Percentiles rank a stretch among this genome's conserved stretches.
phyloP scores from a whole-genome alignment of 2,113 vertebrate genomes.

The Crotalus helleri region DNA sequence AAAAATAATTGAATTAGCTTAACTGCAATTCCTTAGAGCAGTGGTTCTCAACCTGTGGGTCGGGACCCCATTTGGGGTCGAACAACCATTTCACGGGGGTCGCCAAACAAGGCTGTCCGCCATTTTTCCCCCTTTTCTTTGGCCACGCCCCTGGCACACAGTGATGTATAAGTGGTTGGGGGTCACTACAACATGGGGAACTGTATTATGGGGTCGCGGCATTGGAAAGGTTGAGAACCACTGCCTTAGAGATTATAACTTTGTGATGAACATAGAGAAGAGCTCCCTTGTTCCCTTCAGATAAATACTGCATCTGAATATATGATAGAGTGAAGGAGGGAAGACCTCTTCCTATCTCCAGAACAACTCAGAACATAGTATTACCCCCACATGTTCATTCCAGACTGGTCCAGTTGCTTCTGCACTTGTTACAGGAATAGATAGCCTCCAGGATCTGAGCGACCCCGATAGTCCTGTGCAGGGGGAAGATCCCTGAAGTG shows the following conservation, averaged over 20 bases:
- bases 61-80: too few species aligned
- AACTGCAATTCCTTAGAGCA: not conserved
- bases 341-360: not conserved
- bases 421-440: not conserved
- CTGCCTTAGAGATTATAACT: not conserved
- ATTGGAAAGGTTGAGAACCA: too few species aligned
- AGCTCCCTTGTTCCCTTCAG: not conserved
- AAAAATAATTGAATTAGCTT: not conserved
- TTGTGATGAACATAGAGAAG: not conserved
- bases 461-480: not conserved
- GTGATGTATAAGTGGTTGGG: too few species aligned
- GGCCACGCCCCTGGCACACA: too few species aligned
- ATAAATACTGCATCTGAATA: not conserved
- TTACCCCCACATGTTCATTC: not conserved
- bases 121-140: too few species aligned
- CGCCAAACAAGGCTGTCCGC: too few species aligned
- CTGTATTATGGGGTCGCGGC: too few species aligned
- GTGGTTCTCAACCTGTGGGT: too few species aligned
- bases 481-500: not conserved
- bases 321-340: not conserved
- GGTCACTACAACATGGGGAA: too few species aligned
- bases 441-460: not conserved
- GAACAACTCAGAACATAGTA: not conserved
- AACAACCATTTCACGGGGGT: too few species aligned
- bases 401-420: not conserved